Evolutionary conservation across 1,140 invertebrate species (phyloP), one percentile per base, ranked within the genome.

Genomic region (Mizuhopecten yessoensis): DNA sequence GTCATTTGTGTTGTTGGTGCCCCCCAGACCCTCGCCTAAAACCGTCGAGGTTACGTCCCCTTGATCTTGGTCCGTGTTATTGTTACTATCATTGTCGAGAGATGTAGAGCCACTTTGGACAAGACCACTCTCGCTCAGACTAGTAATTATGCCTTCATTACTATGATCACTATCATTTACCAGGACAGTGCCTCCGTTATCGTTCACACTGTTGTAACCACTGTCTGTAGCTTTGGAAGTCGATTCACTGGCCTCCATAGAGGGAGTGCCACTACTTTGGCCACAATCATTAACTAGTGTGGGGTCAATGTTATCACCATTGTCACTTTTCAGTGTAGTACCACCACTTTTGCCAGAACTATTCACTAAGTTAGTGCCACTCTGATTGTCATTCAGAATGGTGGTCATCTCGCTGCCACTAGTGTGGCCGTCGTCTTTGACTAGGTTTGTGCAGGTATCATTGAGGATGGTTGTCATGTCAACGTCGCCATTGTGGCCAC

Each of bases 401-500:
- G 23, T 75, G 57, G 57, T 75, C n/a, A 29, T 75, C 57, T 75
- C 57, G 17, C 23, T 29, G 57, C 57, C 57, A 75, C 57, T 29
- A 75, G 5, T 75, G 15, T 75, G 57, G n/a, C 57, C 5, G n/a
- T 75, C 57, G 57, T 75, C 57, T 29, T 75, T 75, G 57, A n/a
- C 57, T 75, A 29, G 57, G 57, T 5, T 39, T 39, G 36, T 39
- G 36, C 36, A 39, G 36, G 23, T 75, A 75, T 75, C 57, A 75
- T 75, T 88, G 88, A 90, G 20, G 34, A 86, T 86, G 75, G 75
- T 86, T 86, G 75, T 45, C 86, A 49, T 88, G 33, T 57, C 34
- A 75, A 45, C 23, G 34, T 34, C 86, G 42, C 87, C 89, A 86
- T 90, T 88, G 33, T 92, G 87, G 45, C 91, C 88, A 90, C 87